phyloP scores from a whole-genome alignment of 2,113 vertebrate genomes.

The Grammomys dolichurus region DNA sequence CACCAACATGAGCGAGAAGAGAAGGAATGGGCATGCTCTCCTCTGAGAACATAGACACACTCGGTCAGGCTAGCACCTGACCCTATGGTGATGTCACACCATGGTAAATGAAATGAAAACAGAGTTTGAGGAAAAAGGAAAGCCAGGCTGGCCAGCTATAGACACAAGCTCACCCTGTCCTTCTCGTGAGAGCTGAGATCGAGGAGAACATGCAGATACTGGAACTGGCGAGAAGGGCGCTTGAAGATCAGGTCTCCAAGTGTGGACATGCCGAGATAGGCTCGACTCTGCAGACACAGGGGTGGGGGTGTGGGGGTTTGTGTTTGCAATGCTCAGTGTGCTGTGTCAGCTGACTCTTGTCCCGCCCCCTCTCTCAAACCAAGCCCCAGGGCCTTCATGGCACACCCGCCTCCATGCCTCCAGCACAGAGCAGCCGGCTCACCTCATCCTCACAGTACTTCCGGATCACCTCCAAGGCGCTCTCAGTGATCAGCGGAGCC shows the following conservation, averaged over 20 bases:
- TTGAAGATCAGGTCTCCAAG: conserved; percentile 96
- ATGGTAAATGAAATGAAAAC: not conserved
- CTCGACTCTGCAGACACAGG: conserved; percentile 90
- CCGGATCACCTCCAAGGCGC: conserved; percentile 94
- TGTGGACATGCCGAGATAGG: conserved; percentile 96
- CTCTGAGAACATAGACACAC: accelerated
- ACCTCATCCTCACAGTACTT: conserved; percentile 98
- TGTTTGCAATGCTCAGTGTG: not conserved
- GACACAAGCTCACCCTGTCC: conserved; percentile 90
- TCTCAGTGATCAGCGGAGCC: conserved; percentile 94
- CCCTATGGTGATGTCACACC: not conserved
- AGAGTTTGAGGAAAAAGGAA: not conserved
- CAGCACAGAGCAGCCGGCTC: not conserved
- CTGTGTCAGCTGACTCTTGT: accelerated
- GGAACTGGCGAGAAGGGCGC: conserved; percentile 94
- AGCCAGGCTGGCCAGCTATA: conserved; percentile 4
- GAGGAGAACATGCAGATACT: conserved; percentile 95
- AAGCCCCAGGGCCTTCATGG: not conserved
- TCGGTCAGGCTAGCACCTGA: not conserved
- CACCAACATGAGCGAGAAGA: not conserved
- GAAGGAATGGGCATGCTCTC: not conserved
- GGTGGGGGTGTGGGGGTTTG: too few species aligned
- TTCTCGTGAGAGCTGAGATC: conserved; percentile 97
- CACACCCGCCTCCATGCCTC: not conserved
- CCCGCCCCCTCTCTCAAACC: not conserved